phyloP scores from a whole-genome alignment of 2,888 invertebrate genomes.

The Platycnemis pennipes region DNA sequence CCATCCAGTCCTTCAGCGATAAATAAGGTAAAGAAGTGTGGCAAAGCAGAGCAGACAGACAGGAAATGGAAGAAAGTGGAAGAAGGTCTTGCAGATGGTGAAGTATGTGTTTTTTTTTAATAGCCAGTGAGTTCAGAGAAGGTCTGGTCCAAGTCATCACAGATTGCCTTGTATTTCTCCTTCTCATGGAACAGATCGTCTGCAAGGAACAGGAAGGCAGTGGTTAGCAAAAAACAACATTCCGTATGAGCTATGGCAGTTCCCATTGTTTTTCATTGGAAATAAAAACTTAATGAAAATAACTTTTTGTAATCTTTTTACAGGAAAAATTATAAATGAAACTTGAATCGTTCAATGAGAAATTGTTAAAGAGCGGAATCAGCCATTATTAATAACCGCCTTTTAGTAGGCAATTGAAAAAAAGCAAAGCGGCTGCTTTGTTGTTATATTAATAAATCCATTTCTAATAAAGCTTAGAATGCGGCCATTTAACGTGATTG shows the following conservation, averaged over 20 bases:
- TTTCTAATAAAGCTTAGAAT: slow-evolving; percentile 26
- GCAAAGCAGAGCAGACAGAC: slow-evolving; percentile 66
- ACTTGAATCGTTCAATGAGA: slow-evolving; percentile 33
- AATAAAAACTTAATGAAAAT: slow-evolving; percentile 60
- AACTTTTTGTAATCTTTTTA: slow-evolving; percentile 29
- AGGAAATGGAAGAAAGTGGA: slow-evolving; percentile 56
- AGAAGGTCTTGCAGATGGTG: slow-evolving; percentile 68
- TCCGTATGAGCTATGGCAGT: slow-evolving; percentile 40
- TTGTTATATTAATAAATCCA: slow-evolving; percentile 55
- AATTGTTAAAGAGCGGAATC: slow-evolving; percentile 54
- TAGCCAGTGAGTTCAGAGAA: slow-evolving; percentile 98
- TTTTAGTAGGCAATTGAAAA: slow-evolving; percentile 38
- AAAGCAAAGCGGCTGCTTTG: slow-evolving; percentile 55
- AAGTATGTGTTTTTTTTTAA: slow-evolving; percentile 82
- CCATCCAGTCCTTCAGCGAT: slow-evolving; percentile 56
- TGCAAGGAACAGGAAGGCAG: slow-evolving; percentile 80
- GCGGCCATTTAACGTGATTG: slow-evolving; percentile 44
- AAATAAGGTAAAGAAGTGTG: slow-evolving; percentile 56
- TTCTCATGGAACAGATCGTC: slow-evolving; percentile 92
- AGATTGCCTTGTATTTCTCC: slow-evolving; percentile 97
- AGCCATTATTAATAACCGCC: slow-evolving; percentile 51
- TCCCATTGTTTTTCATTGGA: slow-evolving; percentile 44
- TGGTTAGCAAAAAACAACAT: slow-evolving; percentile 61
- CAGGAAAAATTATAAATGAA: slow-evolving; percentile 35
- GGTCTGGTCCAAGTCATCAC: slow-evolving; percentile 98